Evolutionary conservation across 2,113 vertebrate genomes (phyloP), one percentile per base, ranked within the genome.

Genomic region (Ornithorhynchus anatinus): DNA sequence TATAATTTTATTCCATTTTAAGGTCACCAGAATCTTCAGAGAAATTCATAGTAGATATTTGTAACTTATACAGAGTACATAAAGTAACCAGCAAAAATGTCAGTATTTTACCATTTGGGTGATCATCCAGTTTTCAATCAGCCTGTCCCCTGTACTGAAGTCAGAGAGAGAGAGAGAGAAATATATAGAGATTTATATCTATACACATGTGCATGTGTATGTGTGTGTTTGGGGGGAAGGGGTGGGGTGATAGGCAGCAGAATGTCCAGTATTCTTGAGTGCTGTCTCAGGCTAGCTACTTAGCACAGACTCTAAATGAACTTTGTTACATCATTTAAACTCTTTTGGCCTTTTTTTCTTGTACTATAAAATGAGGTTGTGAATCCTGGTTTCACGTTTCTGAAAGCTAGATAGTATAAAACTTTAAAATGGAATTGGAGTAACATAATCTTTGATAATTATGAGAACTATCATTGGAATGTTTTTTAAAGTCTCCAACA

Each of bases 321-420:
- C 20, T 45, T 61, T 44, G 38, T 43, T 51, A 37, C 27, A 29
- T 42, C 59, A 43, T 31, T 71, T 50, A 8, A 42, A 57, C 35
- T 71, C 31, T 16, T 60, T 61, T 25, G 33, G 23, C 60, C 72
- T 58, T 32, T 14, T 71, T 73, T 83, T 44, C 45, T 23, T 7
- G 63, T 40, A 32, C 58, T 10, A 29, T 37, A 39, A 64, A 43
- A 61, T 48, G 35, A 39, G 45, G 60, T 33, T 53, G 22, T 75
- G 71, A 44, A n/a, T 50, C 53, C 44, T 27, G 43, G 22, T 39
- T 32, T 59, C 53, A 25, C 44, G 75, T 60, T 64, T 52, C 58
- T 53, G 53, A 53, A 36, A 33, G 7, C 38, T 44, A 47, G 62
- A 31, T 16, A 47, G 23, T 56, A 12, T 32, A 10, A 39, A n/a